Percentiles rank a stretch among this genome's conserved stretches.
Conservation (phyloP, 2,797 vertebrate species). For the Anguilla megastoma region DNA sequence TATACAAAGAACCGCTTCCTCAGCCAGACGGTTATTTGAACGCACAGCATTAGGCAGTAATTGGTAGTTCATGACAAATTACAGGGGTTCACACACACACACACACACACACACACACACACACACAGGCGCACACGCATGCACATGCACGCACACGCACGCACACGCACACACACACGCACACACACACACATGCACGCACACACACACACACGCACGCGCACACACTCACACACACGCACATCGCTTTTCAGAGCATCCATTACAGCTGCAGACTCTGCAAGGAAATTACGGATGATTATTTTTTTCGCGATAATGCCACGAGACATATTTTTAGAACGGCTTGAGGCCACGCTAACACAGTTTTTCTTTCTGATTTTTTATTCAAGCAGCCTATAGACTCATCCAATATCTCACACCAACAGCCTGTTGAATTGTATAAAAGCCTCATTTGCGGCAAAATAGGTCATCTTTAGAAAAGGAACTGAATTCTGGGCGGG, state of each 20-base stretch:
- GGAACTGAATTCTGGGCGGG: not conserved
- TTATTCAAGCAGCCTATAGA: not conserved
- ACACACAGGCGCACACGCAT: too few relatives aligned
- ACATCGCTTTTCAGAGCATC: not conserved
- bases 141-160: too few relatives aligned
- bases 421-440: not conserved
- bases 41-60: slow-evolving; percentile 7
- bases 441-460: not conserved
- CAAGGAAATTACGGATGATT: not conserved
- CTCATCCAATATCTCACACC: not conserved
- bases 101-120: not conserved
- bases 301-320: not conserved
- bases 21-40: not conserved
- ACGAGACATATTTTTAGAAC: not conserved
- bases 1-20: slow-evolving; percentile 48
- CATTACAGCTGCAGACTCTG: not conserved
- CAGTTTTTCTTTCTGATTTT: not conserved
- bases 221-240: too few relatives aligned
- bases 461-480: not conserved
- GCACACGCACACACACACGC: too few relatives aligned
- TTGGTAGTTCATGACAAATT: not conserved
- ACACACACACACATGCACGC: too few relatives aligned
- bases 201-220: too few relatives aligned
- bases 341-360: not conserved
- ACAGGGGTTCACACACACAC: not conserved